Percentiles rank a stretch among this genome's conserved stretches.
phyloP scores from a whole-genome alignment of 2,888 invertebrate genomes.

The Drosophila histrio region DNA sequence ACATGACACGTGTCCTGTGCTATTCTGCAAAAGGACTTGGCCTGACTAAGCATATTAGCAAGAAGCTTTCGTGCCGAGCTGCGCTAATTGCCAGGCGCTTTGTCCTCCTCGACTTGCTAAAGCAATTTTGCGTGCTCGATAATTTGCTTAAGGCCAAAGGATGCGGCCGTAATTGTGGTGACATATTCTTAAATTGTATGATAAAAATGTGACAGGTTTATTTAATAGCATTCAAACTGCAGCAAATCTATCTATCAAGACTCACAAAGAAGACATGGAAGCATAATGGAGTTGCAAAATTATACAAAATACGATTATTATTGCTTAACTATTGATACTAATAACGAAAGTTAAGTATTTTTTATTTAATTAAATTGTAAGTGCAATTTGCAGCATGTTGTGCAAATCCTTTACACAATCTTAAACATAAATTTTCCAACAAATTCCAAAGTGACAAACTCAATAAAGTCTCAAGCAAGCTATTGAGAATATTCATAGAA shows the following conservation, averaged over 20 bases:
- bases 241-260: not conserved
- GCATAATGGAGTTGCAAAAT: too few species aligned
- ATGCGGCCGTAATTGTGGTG: constrained; percentile 43
- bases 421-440: not conserved
- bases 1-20: constrained; percentile 63
- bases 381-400: not conserved
- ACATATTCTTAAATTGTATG: constrained; percentile 43
- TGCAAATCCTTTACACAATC: not conserved
- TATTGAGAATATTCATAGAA: not conserved
- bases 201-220: constrained; percentile 26
- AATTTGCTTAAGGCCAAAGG: constrained; percentile 69
- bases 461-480: constrained; percentile 10
- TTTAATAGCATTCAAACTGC: not conserved
- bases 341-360: not conserved
- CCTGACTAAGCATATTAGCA: constrained; percentile 72
- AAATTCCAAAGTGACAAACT: not conserved
- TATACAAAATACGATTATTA: too few species aligned
- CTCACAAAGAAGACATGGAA: too few species aligned
- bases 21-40: constrained; percentile 53
- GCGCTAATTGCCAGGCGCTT: constrained; percentile 74
- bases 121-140: constrained; percentile 69
- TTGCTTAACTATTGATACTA: not conserved
- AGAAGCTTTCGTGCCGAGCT: constrained; percentile 45
- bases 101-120: constrained; percentile 60
- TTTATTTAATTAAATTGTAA: not conserved